Evolutionary conservation across 2,113 vertebrate species (phyloP), one percentile per base, ranked within the genome.

Genomic region (Takifugu bimaculatus): DNA sequence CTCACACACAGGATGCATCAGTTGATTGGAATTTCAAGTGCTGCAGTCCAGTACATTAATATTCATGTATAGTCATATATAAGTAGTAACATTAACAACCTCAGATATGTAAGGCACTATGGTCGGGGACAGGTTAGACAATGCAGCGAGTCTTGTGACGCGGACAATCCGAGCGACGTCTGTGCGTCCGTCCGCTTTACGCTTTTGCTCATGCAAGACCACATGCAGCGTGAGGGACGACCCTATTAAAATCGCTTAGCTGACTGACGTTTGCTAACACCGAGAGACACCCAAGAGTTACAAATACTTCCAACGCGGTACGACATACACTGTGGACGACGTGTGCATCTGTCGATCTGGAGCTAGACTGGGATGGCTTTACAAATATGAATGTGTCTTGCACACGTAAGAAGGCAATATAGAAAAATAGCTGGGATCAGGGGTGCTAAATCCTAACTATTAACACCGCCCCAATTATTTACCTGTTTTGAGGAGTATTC

Each of bases 21-120:
- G 92, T 90, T 93, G 92, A 93, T 95, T 91, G 91, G 92, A 94
- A 94, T 91, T 94, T 94, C 95, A 97, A 98, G 94, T 98, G 95
- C 96, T 96, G 94, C 94, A 96, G 94, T 96, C 94, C 93, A 94
- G 91, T 92, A 97, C 95, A 94, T 95, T 92, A 92, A 83, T 88
- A 87, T 81, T 81, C 76, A 85, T 86, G 85, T 79, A 85, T 85
- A 87, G 82, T 88, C 83, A 93, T 93, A 94, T 95, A 94, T 95
- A 95, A 93, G 92, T 92, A 95, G 91, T 94, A 96, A 98, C 94
- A 94, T 95, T 90, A 95, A 97, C 94, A 94, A 97, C 94, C 93
- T 96, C 93, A 92, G 94, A 97, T 98, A 97, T 96, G 96, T 98
- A 99, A 99, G 97, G 97, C 97, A 99, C 97, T 98, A 97, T 95